Percentiles rank a stretch among this genome's conserved stretches.
phyloP scores from a whole-genome alignment of 2,797 vertebrate species.

The Hyperoplus lanceolatus region DNA sequence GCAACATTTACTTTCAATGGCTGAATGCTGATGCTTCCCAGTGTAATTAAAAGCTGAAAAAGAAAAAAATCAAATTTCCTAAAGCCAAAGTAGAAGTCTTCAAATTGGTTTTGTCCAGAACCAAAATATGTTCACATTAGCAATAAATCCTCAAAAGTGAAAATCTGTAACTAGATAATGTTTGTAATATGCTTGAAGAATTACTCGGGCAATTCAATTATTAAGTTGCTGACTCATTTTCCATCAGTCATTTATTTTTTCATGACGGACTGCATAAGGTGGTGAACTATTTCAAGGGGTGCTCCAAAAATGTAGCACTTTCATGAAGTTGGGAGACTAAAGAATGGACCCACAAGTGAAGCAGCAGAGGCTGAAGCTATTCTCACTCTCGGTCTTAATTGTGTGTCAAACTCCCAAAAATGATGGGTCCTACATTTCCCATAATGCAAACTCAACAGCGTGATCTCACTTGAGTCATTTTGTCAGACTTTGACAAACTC shows the following conservation, averaged over 20 bases:
- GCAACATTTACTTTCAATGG: background rate
- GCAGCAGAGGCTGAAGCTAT: background rate
- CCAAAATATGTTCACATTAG: background rate
- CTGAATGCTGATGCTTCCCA: background rate
- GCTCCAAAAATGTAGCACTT: background rate
- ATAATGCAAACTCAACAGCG: background rate
- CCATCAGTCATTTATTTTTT: background rate
- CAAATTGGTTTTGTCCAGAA: background rate
- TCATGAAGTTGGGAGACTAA: background rate
- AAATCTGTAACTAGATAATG: background rate
- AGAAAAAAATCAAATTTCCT: background rate
- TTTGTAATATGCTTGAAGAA: background rate
- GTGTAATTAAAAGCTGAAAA: background rate
- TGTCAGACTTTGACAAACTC: no score
- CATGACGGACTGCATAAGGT: background rate
- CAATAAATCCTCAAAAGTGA: background rate
- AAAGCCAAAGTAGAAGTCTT: accelerated
- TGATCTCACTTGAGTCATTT: no score
- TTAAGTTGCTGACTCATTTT: background rate
- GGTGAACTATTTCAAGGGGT: background rate
- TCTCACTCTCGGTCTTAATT: background rate
- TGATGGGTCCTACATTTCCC: background rate
- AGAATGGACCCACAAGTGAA: background rate
- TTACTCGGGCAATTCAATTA: background rate
- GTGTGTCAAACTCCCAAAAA: background rate